A percentile compares a stretch with the other conserved stretches of the same genome.
These are phyloP conservation scores for Drosophila parthenogenetica DNA, from an alignment of 2,888 invertebrate species.

Conservation along the genomic window DNA sequence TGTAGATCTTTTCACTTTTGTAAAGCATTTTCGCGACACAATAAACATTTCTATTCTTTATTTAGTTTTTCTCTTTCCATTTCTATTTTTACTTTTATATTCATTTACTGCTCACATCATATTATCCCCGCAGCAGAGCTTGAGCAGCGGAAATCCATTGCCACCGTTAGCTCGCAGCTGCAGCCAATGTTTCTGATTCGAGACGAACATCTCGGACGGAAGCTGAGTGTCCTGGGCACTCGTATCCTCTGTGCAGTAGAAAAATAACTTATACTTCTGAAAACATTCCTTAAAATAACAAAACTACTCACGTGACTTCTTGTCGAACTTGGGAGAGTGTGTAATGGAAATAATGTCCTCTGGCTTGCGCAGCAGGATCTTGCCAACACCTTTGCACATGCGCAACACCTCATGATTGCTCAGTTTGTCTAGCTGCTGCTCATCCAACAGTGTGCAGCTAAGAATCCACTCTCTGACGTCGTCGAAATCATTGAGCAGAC, in stretches of 20 bases:
- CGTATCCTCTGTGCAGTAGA: slow-evolving; percentile 77
- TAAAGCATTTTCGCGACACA: slow-evolving; percentile 77
- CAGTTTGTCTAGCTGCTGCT: slow-evolving; percentile 85
- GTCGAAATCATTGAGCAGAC: slow-evolving; percentile 92
- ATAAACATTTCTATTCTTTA: slow-evolving; percentile 71
- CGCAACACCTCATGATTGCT: slow-evolving; percentile 86
- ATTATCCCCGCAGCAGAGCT: slow-evolving; percentile 72
- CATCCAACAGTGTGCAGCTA: slow-evolving; percentile 87
- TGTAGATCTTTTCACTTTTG: slow-evolving; percentile 69
- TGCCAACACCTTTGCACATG: slow-evolving; percentile 94
- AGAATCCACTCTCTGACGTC: slow-evolving; percentile 91
- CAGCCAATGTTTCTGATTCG: slow-evolving; percentile 95
- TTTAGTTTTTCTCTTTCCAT: background rate
- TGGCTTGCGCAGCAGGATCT: slow-evolving; percentile 91
- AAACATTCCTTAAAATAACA: no score
- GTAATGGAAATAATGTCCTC: slow-evolving; percentile 93
- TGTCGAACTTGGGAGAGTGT: slow-evolving; percentile 83
- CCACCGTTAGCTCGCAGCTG: slow-evolving; percentile 87
- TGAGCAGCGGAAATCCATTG: slow-evolving; percentile 70
- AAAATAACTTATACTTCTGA: no score
- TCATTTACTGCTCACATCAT: slow-evolving; percentile 45
- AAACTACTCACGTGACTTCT: slow-evolving; percentile 65
- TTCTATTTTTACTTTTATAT: no score
- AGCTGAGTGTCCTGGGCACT: slow-evolving; percentile 88
- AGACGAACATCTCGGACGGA: slow-evolving; percentile 96